phyloP scores from a whole-genome alignment of 2,797 vertebrate genomes.

The Galagoides demidoff region DNA sequence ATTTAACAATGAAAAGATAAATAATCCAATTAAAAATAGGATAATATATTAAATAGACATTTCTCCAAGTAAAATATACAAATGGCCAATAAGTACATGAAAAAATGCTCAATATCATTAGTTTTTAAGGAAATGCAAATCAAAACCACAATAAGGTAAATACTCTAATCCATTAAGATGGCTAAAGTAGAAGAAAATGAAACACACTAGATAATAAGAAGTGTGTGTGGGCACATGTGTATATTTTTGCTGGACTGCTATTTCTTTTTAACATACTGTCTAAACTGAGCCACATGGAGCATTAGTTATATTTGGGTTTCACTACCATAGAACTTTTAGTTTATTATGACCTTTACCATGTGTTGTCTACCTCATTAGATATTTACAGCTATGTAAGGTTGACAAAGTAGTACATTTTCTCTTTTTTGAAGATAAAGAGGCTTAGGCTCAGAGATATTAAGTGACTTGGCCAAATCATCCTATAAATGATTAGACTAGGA shows the following conservation, averaged over 20 bases:
- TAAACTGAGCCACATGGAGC: background rate
- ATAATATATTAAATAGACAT: background rate
- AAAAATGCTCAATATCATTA: background rate
- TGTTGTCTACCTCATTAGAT: background rate
- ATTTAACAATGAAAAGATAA: background rate
- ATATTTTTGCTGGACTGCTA: background rate
- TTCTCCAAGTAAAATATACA: background rate
- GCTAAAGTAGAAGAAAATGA: background rate
- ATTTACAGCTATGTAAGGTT: background rate
- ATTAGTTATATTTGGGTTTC: slow-evolving; percentile 17
- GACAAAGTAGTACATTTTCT: slow-evolving; percentile 4
- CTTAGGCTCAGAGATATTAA: background rate
- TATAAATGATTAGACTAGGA: background rate
- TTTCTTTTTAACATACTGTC: background rate
- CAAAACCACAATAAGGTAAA: background rate
- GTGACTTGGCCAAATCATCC: background rate
- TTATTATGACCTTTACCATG: background rate
- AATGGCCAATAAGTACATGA: background rate
- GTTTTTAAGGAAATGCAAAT: background rate
- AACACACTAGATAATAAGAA: background rate
- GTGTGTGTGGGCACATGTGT: background rate
- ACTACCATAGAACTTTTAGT: background rate
- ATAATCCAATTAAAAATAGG: background rate
- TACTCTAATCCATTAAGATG: background rate
- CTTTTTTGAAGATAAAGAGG: slow-evolving; percentile 3